phyloP scores from a whole-genome alignment of 2,797 vertebrate genomes.

The Pseudomugil tenellus region DNA sequence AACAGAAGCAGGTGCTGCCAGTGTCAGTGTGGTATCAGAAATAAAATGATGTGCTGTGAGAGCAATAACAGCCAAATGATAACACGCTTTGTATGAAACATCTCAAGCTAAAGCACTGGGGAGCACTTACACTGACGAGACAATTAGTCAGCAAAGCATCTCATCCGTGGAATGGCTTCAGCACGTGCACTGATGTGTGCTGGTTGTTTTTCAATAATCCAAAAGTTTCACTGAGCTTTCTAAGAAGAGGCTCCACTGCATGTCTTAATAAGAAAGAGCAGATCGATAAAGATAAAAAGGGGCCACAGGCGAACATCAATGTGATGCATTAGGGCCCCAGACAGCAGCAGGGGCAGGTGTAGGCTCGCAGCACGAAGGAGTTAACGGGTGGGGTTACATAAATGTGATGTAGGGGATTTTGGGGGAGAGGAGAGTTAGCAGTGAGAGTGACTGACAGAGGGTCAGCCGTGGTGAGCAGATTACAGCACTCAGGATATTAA shows the following conservation, averaged over 20 bases:
- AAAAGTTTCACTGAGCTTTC: conserved; percentile 60
- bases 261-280: conserved; percentile 60
- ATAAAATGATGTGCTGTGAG: conserved; percentile 8
- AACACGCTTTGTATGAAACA: conserved; percentile 34
- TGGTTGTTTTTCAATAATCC: conserved; percentile 72
- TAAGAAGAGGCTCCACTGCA: conserved; percentile 62
- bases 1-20: conserved; percentile 17
- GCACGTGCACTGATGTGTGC: conserved; percentile 3
- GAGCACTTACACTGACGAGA: conserved; percentile 51
- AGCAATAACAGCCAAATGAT: conserved; percentile 43
- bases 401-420: conserved; percentile 71
- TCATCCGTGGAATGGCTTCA: conserved; percentile 37
- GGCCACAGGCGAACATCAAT: conserved; percentile 16
- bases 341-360: conserved; percentile 37
- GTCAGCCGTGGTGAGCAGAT: conserved; percentile 74
- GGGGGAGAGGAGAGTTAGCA: conserved; percentile 47
- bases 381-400: conserved; percentile 44
- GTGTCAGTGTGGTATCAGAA: conserved; percentile 12
- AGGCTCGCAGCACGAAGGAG: conserved; percentile 1
- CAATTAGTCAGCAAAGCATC: conserved; percentile 64
- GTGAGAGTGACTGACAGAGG: conserved; percentile 57
- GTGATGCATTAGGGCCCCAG: conserved; percentile 52
- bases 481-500: conserved; percentile 82
- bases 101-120: conserved; percentile 33
- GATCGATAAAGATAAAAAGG: conserved; percentile 76